Evolutionary conservation across 1,140 invertebrate species (phyloP).

Genomic region (Bilobella aurantiaca): DNA sequence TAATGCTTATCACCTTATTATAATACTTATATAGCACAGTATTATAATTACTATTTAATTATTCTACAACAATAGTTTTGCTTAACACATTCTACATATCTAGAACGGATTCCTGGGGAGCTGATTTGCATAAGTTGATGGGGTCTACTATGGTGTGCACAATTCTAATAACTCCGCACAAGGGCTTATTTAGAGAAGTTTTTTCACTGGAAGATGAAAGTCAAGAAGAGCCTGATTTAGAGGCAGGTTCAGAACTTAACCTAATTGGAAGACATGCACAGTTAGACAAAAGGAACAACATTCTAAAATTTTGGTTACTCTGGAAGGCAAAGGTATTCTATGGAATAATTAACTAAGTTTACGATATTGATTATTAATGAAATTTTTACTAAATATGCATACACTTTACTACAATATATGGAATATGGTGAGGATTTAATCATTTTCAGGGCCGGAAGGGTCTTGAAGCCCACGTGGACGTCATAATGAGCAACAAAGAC

Average conservation of each 20-base stretch:
- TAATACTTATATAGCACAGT: no score
- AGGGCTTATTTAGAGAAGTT: not conserved
- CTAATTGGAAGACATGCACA: not conserved
- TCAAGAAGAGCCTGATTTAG: not conserved
- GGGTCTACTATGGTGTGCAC: not conserved
- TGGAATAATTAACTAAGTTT: no score
- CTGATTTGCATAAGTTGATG: conserved; percentile 10
- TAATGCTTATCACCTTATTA: no score
- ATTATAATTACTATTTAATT: not conserved
- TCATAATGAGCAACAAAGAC: not conserved
- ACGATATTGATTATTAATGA: no score
- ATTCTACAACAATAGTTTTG: not conserved
- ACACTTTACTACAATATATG: no score
- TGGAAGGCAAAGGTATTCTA: conserved; percentile 15
- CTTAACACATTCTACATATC: not conserved
- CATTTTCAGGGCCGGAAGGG: not conserved
- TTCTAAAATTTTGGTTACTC: conserved; percentile 7
- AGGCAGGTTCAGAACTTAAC: not conserved
- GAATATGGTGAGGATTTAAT: no score
- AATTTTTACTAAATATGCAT: no score
- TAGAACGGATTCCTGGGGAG: conserved; percentile 2
- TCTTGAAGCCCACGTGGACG: not conserved
- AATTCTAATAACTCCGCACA: not conserved
- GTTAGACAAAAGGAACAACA: conserved; percentile 9
- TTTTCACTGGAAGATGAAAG: not conserved